Percentiles rank a stretch among this genome's conserved stretches.
Evolutionary conservation across 2,888 invertebrate species (phyloP).

Genomic region (Fabriciana adippe): DNA sequence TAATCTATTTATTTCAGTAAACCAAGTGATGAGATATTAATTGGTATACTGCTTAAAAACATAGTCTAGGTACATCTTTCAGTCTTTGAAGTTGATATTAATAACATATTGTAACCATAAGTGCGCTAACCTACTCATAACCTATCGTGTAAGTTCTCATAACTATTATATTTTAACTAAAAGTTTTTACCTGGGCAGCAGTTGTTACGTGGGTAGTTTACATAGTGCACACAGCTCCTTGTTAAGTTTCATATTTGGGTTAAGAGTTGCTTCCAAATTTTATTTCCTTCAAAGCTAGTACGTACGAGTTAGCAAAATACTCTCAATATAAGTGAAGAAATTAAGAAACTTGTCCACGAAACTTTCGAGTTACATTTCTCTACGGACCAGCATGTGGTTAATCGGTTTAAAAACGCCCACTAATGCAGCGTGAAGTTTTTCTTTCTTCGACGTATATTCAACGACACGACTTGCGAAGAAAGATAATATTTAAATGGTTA

Average conservation of each 20-base stretch:
- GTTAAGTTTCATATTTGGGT: conserved; percentile 16
- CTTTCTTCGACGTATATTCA: background rate
- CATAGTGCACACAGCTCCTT: conserved; percentile 3
- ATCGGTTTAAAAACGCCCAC: conserved; percentile 39
- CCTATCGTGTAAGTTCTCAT: conserved; percentile 22
- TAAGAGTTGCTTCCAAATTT: conserved; percentile 8
- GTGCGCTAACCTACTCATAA: too few species aligned
- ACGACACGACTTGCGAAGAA: background rate
- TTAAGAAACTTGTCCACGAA: conserved; percentile 30
- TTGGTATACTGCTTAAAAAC: too few species aligned
- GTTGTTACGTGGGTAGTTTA: conserved; percentile 26
- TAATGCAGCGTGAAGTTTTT: conserved; percentile 34
- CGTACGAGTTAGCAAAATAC: conserved; percentile 21
- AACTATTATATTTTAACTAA: conserved; percentile 35
- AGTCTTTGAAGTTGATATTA: too few species aligned
- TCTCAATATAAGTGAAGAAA: conserved; percentile 35
- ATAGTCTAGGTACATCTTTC: too few species aligned
- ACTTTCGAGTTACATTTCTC: conserved; percentile 36
- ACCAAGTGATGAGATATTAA: too few species aligned
- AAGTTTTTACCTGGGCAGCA: conserved; percentile 18
- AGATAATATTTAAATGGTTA: too few species aligned
- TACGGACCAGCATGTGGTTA: conserved; percentile 33
- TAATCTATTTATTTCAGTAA: too few species aligned
- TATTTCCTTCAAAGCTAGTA: conserved; percentile 13
- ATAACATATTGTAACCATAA: too few species aligned